Percentiles rank a stretch among this genome's conserved stretches.
These are phyloP conservation scores for Dipodomys ordii DNA, from an alignment of 2,113 vertebrate genomes.

Conservation along the genomic window DNA sequence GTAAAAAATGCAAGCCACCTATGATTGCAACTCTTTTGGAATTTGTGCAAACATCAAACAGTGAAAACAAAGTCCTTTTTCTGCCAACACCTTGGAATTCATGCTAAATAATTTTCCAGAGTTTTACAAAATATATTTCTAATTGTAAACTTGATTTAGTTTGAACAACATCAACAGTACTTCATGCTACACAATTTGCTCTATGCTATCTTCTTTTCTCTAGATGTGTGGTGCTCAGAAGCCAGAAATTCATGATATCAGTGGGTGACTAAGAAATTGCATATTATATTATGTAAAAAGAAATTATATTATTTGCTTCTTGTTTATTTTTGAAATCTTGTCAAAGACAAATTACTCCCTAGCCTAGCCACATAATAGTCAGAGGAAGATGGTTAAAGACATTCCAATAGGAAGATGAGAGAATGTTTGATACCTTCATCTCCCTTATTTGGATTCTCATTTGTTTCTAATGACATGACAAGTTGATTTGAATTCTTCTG, in stretches of 20 bases:
- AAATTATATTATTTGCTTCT: neutral
- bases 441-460: neutral
- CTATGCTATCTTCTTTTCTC: neutral
- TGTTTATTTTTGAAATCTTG: neutral
- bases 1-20: neutral
- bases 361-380: neutral
- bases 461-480: neutral
- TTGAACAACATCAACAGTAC: neutral
- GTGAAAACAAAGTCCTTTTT: neutral
- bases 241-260: neutral
- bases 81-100: neutral
- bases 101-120: neutral
- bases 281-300: too few species aligned
- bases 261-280: neutral
- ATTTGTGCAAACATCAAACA: neutral
- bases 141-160: neutral
- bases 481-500: neutral
- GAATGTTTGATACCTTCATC: neutral
- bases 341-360: neutral
- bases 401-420: neutral
- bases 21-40: conserved; percentile 8
- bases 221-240: neutral
- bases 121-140: neutral
- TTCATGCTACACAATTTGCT: neutral
- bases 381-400: neutral